These are phyloP conservation scores for Myripristis jacobus DNA, from an alignment of 2,797 vertebrate genomes.

Conservation along the genomic window DNA sequence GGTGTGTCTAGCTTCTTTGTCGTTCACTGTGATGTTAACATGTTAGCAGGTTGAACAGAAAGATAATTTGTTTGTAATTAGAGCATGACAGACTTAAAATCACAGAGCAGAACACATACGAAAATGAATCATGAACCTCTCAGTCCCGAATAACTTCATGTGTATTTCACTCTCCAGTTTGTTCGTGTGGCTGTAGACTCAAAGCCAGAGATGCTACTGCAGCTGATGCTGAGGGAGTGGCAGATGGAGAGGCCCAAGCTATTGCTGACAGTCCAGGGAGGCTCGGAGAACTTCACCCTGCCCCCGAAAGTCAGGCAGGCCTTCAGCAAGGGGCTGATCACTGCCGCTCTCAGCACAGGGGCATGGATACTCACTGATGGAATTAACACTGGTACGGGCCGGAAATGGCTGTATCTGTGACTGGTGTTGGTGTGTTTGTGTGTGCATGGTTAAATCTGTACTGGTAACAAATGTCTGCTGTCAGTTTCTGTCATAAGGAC, in stretches of 20 bases:
- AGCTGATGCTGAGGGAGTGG: constrained; percentile 95
- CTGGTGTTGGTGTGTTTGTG: neutral
- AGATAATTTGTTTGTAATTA: neutral
- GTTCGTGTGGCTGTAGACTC: constrained; percentile 92
- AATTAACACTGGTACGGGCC: constrained; percentile 88
- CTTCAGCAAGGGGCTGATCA: constrained; percentile 93
- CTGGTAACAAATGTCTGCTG: too few relatives aligned
- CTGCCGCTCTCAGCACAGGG: constrained; percentile 92
- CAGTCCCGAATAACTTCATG: neutral
- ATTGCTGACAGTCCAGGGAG: constrained; percentile 93
- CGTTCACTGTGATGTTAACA: neutral
- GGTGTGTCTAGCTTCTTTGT: neutral
- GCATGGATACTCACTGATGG: constrained; percentile 98
- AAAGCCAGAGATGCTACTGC: constrained; percentile 87
- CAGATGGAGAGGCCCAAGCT: constrained; percentile 96
- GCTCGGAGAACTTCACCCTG: constrained; percentile 91
- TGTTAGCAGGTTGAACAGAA: neutral
- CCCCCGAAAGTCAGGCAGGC: constrained; percentile 88
- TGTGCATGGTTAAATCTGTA: neutral
- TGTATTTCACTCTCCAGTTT: constrained; percentile 84
- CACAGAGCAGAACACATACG: neutral
- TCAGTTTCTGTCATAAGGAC: too few relatives aligned
- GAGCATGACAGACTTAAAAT: neutral
- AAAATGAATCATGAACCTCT: neutral
- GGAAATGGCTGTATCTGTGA: neutral